phyloP scores from a whole-genome alignment of 2,113 vertebrate species.

The Dromiciops gliroides region DNA sequence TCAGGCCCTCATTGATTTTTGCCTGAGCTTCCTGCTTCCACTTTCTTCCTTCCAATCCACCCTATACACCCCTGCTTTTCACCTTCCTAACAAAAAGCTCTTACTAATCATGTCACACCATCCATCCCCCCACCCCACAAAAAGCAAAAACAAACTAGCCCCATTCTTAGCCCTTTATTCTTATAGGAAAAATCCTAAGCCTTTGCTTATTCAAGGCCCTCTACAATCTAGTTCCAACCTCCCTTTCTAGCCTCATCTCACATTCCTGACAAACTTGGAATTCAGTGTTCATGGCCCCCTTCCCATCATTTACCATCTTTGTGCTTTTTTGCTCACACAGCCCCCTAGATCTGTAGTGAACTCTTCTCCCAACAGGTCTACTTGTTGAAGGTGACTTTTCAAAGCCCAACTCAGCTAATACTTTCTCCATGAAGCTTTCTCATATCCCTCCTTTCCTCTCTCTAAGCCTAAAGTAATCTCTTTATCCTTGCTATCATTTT shows the following conservation, averaged over 20 bases:
- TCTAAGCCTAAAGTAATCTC: not conserved
- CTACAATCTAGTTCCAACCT: no score
- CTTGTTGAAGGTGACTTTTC: not conserved
- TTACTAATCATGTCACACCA: not conserved
- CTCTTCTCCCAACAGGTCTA: not conserved
- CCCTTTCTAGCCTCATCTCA: not conserved
- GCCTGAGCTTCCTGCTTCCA: not conserved
- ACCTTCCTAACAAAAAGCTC: not conserved
- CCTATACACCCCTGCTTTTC: not conserved
- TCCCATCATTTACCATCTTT: not conserved
- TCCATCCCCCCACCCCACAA: no score
- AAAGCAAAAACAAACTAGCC: not conserved
- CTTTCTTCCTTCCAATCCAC: not conserved
- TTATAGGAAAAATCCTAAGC: not conserved
- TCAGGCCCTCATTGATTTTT: not conserved
- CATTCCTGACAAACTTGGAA: not conserved
- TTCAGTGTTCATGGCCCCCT: not conserved
- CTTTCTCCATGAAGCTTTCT: not conserved
- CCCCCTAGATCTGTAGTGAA: not conserved
- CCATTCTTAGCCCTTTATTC: not conserved
- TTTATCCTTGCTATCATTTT: not conserved
- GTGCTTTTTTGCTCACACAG: not conserved
- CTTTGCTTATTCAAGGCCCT: not conserved
- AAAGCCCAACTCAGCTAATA: not conserved
- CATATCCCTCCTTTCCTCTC: not conserved